phyloP scores from a whole-genome alignment of 2,888 invertebrate genomes.

The Axea sp. region DNA sequence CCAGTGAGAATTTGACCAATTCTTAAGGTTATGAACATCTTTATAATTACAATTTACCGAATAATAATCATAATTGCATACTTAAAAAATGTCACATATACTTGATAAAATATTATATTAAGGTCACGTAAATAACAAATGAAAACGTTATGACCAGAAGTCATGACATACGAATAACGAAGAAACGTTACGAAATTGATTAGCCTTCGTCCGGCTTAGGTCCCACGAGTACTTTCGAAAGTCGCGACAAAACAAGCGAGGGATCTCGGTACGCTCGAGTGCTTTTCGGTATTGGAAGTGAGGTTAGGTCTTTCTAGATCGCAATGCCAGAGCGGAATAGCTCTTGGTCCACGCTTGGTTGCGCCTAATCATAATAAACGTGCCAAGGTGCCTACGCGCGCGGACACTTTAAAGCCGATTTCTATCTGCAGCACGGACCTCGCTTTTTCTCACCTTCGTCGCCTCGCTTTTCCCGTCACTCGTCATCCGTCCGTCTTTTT shows the following conservation, averaged over 20 bases:
- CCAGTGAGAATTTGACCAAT: too few species aligned
- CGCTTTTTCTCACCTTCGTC: slow-evolving; percentile 51
- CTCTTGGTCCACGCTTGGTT: slow-evolving; percentile 74
- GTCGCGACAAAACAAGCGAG: slow-evolving; percentile 68
- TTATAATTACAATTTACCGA: too few species aligned
- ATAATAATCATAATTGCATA: too few species aligned
- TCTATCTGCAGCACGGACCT: slow-evolving; percentile 66
- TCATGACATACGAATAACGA: slow-evolving; percentile 16
- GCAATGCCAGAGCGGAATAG: slow-evolving; percentile 57
- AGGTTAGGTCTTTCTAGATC: slow-evolving; percentile 64
- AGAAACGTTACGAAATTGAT: slow-evolving; percentile 43
- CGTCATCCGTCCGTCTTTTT: neutral
- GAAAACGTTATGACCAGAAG: slow-evolving; percentile 2
- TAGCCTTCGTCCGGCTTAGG: slow-evolving; percentile 26
- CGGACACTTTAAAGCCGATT: slow-evolving; percentile 75
- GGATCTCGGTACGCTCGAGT: slow-evolving; percentile 70
- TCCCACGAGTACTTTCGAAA: slow-evolving; percentile 65
- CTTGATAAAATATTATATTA: neutral
- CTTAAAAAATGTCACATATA: neutral
- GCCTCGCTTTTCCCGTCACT: slow-evolving; percentile 37
- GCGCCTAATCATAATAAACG: slow-evolving; percentile 78
- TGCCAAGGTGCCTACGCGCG: slow-evolving; percentile 77
- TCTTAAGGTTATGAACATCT: too few species aligned
- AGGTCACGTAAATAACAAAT: slow-evolving; percentile 12
- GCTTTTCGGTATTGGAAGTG: slow-evolving; percentile 70